These are phyloP conservation scores for Strix uralensis DNA, from an alignment of 2,113 vertebrate species.

Conservation along the genomic window DNA sequence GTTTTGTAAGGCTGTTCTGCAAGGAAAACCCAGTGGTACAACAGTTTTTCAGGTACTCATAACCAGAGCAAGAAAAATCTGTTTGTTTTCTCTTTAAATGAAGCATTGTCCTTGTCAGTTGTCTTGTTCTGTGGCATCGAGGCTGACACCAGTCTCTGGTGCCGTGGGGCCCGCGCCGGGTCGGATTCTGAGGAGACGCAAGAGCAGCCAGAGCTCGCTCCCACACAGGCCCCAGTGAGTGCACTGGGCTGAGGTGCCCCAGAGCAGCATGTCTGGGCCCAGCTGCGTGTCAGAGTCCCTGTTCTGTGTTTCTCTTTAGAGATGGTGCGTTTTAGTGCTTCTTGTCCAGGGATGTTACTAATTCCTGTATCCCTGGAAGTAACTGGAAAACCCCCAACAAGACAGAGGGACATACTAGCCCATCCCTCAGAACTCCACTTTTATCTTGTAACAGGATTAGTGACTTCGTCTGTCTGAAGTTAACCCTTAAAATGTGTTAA, in stretches of 20 bases:
- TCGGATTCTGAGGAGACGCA: background rate
- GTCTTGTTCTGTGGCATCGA: accelerated
- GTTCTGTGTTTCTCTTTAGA: background rate
- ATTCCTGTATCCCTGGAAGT: background rate
- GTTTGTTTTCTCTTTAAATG: background rate
- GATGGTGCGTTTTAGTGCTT: background rate
- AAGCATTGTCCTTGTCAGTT: background rate
- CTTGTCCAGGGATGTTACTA: background rate
- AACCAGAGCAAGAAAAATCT: background rate
- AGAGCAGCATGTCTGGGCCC: background rate
- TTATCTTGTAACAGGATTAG: constrained; percentile 33
- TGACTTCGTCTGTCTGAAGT: constrained; percentile 24
- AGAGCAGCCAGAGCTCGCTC: background rate
- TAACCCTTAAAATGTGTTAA: constrained; percentile 39
- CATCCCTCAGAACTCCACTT: background rate
- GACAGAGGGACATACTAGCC: background rate
- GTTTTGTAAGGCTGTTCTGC: background rate
- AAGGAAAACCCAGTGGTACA: background rate
- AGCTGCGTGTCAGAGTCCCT: background rate
- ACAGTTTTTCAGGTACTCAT: background rate
- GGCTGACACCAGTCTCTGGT: background rate
- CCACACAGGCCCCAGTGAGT: accelerated
- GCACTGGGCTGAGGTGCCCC: accelerated
- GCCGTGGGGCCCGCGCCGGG: background rate
- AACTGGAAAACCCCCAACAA: background rate